Conservation (phyloP, 1,140 invertebrate species). For the Drosophila subpulchrella region DNA sequence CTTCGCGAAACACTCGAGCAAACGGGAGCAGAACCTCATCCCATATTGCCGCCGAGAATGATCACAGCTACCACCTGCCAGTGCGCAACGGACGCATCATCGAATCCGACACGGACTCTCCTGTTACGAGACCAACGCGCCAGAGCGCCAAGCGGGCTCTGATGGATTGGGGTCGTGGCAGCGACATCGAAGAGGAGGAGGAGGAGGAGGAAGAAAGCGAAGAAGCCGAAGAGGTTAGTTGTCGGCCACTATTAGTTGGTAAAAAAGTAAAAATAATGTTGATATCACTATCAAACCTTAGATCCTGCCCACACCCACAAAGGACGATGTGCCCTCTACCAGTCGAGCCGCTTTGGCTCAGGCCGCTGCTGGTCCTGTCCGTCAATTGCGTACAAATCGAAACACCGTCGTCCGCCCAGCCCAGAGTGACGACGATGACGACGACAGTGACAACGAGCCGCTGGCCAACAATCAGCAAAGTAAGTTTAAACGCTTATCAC, state of each 20-base stretch:
- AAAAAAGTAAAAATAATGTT: too few relatives aligned
- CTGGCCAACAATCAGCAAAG: conserved; percentile 79
- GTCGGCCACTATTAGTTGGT: too few relatives aligned
- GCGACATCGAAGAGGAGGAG: conserved; percentile 66
- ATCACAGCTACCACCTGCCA: conserved; percentile 82
- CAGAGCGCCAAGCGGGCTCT: conserved; percentile 73
- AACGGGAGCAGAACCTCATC: conserved; percentile 47
- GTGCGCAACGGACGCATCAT: conserved; percentile 76
- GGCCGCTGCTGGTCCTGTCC: conserved; percentile 22
- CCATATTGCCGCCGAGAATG: conserved; percentile 69
- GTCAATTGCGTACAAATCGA: conserved; percentile 79
- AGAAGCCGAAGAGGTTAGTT: conserved; percentile 73
- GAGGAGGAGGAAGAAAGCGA: conserved; percentile 65
- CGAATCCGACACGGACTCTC: conserved; percentile 78
- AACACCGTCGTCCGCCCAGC: conserved; percentile 65
- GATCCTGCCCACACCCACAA: conserved; percentile 83
- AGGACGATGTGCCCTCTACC: conserved; percentile 73
- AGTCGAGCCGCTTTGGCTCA: conserved; percentile 63
- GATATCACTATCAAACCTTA: neutral
- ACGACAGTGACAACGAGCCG: conserved; percentile 80
- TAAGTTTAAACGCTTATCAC: conserved; percentile 21
- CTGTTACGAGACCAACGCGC: conserved; percentile 66
- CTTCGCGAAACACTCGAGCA: conserved; percentile 70
- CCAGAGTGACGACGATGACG: conserved; percentile 64
- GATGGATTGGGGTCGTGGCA: conserved; percentile 71